These are phyloP conservation scores for Melinaea menophilus DNA, from an alignment of 2,888 invertebrate genomes.

Conservation along the genomic window DNA sequence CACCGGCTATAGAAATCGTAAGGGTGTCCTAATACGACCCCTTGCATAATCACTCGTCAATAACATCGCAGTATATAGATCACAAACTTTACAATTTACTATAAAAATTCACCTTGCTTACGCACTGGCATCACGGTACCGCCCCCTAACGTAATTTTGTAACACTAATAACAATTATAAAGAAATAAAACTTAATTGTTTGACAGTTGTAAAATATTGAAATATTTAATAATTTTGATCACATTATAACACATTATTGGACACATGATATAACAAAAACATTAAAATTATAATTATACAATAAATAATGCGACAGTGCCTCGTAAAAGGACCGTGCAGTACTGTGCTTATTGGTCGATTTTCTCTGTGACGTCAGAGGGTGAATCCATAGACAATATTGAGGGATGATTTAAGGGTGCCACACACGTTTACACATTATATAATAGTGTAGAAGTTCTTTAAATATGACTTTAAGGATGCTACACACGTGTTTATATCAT, in stretches of 20 bases:
- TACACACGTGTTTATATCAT: slow-evolving; percentile 2
- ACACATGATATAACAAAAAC: slow-evolving; percentile 67
- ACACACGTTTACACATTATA: neutral
- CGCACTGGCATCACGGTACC: slow-evolving; percentile 84
- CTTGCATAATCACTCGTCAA: slow-evolving; percentile 27
- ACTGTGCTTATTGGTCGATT: slow-evolving; percentile 79
- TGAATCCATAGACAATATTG: slow-evolving; percentile 69
- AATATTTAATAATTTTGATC: slow-evolving; percentile 65
- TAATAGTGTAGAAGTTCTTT: too few relatives aligned
- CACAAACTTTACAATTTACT: slow-evolving; percentile 30
- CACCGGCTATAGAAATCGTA: slow-evolving; percentile 8
- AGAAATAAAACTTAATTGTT: slow-evolving; percentile 61
- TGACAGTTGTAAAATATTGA: slow-evolving; percentile 47
- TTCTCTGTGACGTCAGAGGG: slow-evolving; percentile 79
- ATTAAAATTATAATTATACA: slow-evolving; percentile 56
- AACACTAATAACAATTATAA: slow-evolving; percentile 55
- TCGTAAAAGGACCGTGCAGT: slow-evolving; percentile 65
- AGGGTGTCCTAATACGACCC: slow-evolving; percentile 16
- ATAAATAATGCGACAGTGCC: slow-evolving; percentile 61
- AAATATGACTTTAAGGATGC: slow-evolving; percentile 28
- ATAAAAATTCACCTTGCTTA: slow-evolving; percentile 82
- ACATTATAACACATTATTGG: slow-evolving; percentile 57
- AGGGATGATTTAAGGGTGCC: slow-evolving; percentile 46
- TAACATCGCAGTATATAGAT: slow-evolving; percentile 22
- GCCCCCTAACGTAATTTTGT: slow-evolving; percentile 71